A percentile compares a stretch with the other conserved stretches of the same genome.
These are phyloP conservation scores for Bradypus variegatus DNA, from an alignment of 2,797 vertebrate species.

Conservation along the genomic window DNA sequence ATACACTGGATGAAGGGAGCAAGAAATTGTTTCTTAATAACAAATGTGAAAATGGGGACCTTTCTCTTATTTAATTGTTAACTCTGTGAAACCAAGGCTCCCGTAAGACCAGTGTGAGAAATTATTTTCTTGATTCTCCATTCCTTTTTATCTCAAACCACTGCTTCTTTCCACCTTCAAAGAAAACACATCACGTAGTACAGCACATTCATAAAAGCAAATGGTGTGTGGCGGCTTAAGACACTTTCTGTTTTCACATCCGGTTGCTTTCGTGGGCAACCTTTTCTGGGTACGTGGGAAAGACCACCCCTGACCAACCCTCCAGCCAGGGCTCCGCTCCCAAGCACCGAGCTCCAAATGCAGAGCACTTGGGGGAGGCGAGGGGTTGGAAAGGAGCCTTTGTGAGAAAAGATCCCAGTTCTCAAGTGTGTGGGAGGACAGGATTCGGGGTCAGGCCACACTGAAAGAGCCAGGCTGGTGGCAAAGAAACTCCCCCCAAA, in stretches of 20 bases:
- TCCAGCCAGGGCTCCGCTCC: background rate
- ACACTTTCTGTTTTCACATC: background rate
- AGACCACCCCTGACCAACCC: background rate
- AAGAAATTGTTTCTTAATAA: background rate
- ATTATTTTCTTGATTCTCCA: background rate
- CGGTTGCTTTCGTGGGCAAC: background rate
- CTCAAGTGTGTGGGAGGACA: constrained; percentile 52
- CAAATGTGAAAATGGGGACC: background rate
- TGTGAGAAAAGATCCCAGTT: constrained; percentile 48
- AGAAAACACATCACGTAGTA: background rate
- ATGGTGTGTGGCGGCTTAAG: background rate
- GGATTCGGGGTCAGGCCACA: constrained; percentile 55
- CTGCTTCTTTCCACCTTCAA: background rate
- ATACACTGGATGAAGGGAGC: too few species aligned
- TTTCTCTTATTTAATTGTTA: background rate
- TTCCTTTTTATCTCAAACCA: background rate
- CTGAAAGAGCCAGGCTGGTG: constrained; percentile 39
- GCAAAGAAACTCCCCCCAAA: background rate
- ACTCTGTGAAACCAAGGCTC: background rate
- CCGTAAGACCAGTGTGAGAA: background rate
- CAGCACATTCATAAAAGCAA: background rate
- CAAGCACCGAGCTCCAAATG: constrained; percentile 10
- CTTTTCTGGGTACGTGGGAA: background rate
- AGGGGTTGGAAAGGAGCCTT: constrained; percentile 52
- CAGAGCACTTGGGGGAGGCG: background rate